A percentile compares a stretch with the other conserved stretches of the same genome.
Conservation (phyloP, 1,140 invertebrate genomes). For the Scaptomyza pallida region DNA sequence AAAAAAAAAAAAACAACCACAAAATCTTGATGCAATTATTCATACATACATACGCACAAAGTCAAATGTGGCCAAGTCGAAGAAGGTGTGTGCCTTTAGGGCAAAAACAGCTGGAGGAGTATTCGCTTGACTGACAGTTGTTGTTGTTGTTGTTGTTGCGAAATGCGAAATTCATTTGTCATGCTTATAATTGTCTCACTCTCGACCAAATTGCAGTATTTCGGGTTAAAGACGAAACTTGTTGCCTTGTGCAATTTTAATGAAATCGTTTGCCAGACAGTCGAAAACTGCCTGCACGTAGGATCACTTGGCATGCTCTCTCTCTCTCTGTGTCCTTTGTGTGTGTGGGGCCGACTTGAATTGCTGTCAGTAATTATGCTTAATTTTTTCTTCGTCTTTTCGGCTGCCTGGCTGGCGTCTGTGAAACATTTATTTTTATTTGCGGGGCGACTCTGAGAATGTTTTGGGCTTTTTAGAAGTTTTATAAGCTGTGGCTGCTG, state of each 20-base stretch:
- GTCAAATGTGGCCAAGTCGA: slow-evolving; percentile 49
- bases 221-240: slow-evolving; percentile 14
- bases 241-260: slow-evolving; percentile 64
- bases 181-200: slow-evolving; percentile 83
- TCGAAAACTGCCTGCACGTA: slow-evolving; percentile 54
- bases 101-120: no score
- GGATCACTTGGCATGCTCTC: slow-evolving; percentile 31
- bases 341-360: slow-evolving; percentile 63
- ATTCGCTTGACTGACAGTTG: slow-evolving; percentile 60
- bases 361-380: slow-evolving; percentile 81
- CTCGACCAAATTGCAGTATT: slow-evolving; percentile 70
- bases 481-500: slow-evolving; percentile 22
- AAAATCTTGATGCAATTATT: slow-evolving; percentile 80
- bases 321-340: slow-evolving; percentile 13
- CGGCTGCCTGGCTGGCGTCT: slow-evolving; percentile 33
- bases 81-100: slow-evolving; percentile 69
- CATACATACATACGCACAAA: slow-evolving; percentile 56
- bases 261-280: slow-evolving; percentile 75
- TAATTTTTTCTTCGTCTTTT: slow-evolving; percentile 70
- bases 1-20: slow-evolving; percentile 30
- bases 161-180: slow-evolving; percentile 82
- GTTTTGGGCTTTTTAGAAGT: neutral
- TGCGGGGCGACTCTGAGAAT: slow-evolving; percentile 39
- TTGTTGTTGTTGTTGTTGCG: slow-evolving; percentile 47
- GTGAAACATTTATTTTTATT: slow-evolving; percentile 74